Evolutionary conservation across 1,140 invertebrate genomes (phyloP).

Genomic region (Goniozus legneri): DNA sequence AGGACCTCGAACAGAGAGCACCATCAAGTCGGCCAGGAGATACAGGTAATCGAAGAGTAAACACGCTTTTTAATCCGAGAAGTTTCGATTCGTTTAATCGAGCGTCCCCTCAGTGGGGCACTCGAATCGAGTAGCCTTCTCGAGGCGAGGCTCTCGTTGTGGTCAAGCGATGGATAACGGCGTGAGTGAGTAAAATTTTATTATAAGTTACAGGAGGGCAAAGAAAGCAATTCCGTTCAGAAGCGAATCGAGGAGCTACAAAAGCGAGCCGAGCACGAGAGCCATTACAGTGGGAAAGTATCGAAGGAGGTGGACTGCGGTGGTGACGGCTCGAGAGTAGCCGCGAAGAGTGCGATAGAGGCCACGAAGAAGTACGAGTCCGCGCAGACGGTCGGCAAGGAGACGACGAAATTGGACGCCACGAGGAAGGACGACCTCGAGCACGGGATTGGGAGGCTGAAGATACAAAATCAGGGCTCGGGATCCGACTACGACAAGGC

Average conservation of each 20-base stretch:
- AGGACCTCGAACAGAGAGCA: conserved; percentile 36
- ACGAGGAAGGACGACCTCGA: conserved; percentile 42
- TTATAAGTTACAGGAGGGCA: too few species aligned
- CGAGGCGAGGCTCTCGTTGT: too few species aligned
- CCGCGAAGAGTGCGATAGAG: conserved; percentile 24
- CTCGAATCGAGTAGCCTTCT: too few species aligned
- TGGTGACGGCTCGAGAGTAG: conserved; percentile 12
- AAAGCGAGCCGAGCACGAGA: conserved; percentile 35
- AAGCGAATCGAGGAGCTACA: conserved; percentile 43
- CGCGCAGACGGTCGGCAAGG: conserved; percentile 27
- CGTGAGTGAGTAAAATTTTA: too few species aligned
- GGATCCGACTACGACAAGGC: conserved; percentile 71
- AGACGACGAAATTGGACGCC: conserved; percentile 31
- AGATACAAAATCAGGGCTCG: conserved; percentile 57
- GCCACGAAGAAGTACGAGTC: conserved; percentile 26
- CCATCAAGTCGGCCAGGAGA: background rate
- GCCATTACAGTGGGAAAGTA: conserved; percentile 23
- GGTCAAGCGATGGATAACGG: too few species aligned
- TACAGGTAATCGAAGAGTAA: too few species aligned
- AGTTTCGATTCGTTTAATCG: too few species aligned
- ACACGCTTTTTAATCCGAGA: too few species aligned
- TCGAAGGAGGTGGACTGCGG: conserved; percentile 29
- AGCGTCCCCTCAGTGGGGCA: too few species aligned
- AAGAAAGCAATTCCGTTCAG: conserved; percentile 30
- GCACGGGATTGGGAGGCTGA: conserved; percentile 44